Evolutionary conservation across 2,113 vertebrate genomes (phyloP).

Genomic region (Acanthochromis polyacanthus): DNA sequence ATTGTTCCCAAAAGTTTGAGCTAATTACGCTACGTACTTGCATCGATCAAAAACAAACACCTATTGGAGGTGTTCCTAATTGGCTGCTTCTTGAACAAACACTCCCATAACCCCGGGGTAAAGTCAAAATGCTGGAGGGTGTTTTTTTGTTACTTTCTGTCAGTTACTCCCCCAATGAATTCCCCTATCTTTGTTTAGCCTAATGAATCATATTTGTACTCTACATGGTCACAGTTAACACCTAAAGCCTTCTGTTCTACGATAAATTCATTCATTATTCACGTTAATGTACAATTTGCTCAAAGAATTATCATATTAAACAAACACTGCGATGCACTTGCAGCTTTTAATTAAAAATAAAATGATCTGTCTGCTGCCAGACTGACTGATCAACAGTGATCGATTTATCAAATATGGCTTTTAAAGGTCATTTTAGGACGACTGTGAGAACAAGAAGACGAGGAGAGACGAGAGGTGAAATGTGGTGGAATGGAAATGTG

Average conservation of each 20-base stretch:
- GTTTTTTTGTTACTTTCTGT: conserved; percentile 8
- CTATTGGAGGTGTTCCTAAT: conserved; percentile 40
- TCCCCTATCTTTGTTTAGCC: conserved; percentile 18
- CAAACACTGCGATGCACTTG: no score
- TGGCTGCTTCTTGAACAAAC: conserved; percentile 53
- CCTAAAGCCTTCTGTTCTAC: neutral
- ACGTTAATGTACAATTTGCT: neutral
- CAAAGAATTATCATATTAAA: neutral
- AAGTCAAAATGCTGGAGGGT: neutral
- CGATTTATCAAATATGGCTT: no score
- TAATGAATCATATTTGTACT: conserved; percentile 26
- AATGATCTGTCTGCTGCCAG: no score
- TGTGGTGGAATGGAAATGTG: neutral
- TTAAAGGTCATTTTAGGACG: neutral
- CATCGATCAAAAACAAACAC: conserved; percentile 53
- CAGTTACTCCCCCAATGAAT: conserved; percentile 15
- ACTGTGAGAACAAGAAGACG: neutral
- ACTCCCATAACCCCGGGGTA: conserved; percentile 9
- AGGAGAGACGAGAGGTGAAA: neutral
- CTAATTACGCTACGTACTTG: conserved; percentile 37
- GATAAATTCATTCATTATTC: conserved; percentile 2
- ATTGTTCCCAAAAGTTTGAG: conserved; percentile 33
- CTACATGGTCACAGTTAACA: conserved; percentile 2
- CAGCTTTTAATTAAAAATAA: no score
- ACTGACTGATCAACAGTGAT: no score